These are phyloP conservation scores for Protonibea diacanthus DNA, from an alignment of 2,797 vertebrate genomes.

Conservation along the genomic window DNA sequence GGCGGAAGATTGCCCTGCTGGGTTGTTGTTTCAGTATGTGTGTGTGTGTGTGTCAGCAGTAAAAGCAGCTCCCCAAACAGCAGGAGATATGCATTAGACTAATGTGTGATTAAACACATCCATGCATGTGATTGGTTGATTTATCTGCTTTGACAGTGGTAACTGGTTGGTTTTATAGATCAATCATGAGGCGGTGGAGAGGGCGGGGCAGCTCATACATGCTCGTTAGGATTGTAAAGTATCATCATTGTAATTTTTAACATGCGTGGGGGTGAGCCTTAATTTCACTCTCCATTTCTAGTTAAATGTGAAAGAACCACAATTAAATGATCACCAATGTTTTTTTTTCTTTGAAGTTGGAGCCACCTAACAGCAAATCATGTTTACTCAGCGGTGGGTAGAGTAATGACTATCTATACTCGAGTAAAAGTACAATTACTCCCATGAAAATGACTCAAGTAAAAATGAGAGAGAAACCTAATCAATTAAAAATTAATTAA, in stretches of 20 bases:
- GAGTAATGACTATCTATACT: too few species aligned
- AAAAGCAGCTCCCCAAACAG: conserved; percentile 67
- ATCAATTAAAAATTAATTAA: too few species aligned
- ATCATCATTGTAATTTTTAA: conserved; percentile 29
- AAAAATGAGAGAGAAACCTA: too few species aligned
- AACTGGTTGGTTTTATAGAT: conserved; percentile 67
- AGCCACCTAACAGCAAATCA: not conserved
- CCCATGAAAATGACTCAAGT: too few species aligned
- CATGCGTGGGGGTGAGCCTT: not conserved
- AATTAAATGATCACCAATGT: not conserved
- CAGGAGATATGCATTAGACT: conserved; percentile 73
- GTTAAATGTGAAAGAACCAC: not conserved
- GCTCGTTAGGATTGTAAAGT: conserved; percentile 24
- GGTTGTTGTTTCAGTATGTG: conserved; percentile 35
- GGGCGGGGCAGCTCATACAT: conserved; percentile 21
- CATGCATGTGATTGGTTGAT: conserved; percentile 80
- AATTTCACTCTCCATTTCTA: not conserved
- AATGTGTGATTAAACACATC: conserved; percentile 79
- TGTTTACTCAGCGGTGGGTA: too few species aligned
- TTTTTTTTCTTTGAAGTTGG: not conserved
- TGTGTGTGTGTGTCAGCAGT: conserved; percentile 53
- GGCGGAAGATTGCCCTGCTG: conserved; percentile 69
- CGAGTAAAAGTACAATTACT: too few species aligned
- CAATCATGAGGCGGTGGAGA: conserved; percentile 37
- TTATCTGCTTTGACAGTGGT: conserved; percentile 62